Evolutionary conservation across 2,888 invertebrate genomes (phyloP).

Genomic region (Pterobdella sp.): DNA sequence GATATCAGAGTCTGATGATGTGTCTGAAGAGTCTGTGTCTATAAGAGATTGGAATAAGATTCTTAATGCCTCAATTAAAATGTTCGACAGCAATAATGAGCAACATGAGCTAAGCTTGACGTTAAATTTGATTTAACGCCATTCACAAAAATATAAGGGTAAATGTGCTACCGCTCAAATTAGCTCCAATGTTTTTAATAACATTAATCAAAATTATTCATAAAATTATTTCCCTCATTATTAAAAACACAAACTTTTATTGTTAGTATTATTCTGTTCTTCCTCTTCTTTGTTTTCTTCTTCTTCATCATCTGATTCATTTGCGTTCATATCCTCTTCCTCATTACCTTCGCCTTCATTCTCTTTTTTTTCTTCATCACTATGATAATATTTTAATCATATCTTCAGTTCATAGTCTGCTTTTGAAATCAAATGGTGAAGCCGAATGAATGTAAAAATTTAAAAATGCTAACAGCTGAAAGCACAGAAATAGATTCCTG

Average conservation of each 20-base stretch:
- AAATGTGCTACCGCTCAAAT: too few species aligned
- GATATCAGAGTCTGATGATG: conserved; percentile 6
- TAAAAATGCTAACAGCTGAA: too few species aligned
- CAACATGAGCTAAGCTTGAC: neutral
- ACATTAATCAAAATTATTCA: too few species aligned
- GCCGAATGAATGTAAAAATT: neutral
- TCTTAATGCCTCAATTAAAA: neutral
- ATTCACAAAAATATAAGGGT: too few species aligned
- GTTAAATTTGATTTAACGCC: neutral
- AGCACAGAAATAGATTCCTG: too few species aligned
- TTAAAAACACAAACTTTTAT: neutral
- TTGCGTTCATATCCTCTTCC: conserved; percentile 10
- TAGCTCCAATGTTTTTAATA: too few species aligned
- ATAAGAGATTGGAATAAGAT: neutral
- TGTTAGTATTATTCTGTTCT: conserved; percentile 13
- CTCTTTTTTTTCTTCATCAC: conserved; percentile 23
- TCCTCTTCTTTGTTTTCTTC: conserved; percentile 24
- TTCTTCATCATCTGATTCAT: conserved; percentile 27
- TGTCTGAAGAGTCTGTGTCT: conserved; percentile 14
- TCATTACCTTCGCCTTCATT: conserved; percentile 13
- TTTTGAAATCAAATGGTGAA: neutral
- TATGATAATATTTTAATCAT: neutral
- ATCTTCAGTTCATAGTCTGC: neutral
- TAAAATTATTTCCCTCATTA: too few species aligned
- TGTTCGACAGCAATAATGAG: neutral